Evolutionary conservation across 2,797 vertebrate genomes (phyloP).

Genomic region (Enteromius viviparus): DNA sequence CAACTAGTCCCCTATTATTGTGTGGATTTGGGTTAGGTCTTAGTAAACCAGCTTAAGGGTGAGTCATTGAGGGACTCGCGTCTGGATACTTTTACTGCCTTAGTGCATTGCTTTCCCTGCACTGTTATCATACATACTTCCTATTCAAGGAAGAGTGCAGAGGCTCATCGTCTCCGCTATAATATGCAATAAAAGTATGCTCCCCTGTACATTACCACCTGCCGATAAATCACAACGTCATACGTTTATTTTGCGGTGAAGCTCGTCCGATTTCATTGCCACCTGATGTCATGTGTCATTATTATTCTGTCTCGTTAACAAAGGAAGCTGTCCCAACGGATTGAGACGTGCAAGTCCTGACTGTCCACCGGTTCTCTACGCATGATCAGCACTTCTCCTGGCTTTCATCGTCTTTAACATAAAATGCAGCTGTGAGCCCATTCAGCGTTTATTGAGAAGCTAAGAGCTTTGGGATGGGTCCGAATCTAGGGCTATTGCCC

Average conservation of each 20-base stretch:
- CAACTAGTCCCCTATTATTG: neutral
- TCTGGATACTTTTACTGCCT: conserved; percentile 32
- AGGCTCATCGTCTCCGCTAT: conserved; percentile 6
- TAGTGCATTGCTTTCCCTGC: conserved; percentile 8
- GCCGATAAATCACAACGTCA: conserved; percentile 31
- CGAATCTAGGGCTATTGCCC: conserved; percentile 17
- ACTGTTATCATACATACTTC: neutral
- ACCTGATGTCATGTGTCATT: conserved; percentile 31
- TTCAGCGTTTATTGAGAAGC: conserved; percentile 33
- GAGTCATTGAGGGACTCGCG: neutral
- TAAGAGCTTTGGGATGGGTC: conserved; percentile 27
- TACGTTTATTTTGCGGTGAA: conserved; percentile 31
- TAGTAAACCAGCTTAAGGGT: neutral
- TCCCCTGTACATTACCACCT: conserved; percentile 35
- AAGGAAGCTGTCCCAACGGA: neutral
- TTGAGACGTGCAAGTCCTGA: neutral
- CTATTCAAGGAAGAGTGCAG: conserved; percentile 4
- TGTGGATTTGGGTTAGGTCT: neutral
- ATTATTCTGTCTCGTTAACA: conserved; percentile 33
- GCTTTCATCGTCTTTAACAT: conserved; percentile 24
- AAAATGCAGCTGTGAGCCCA: conserved; percentile 25
- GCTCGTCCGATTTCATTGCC: conserved; percentile 32
- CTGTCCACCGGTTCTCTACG: neutral
- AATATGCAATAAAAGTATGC: conserved; percentile 41
- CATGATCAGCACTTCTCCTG: conserved; percentile 5